Evolutionary conservation across 2,113 vertebrate species (phyloP).

Genomic region (Variabilichromis moorii): DNA sequence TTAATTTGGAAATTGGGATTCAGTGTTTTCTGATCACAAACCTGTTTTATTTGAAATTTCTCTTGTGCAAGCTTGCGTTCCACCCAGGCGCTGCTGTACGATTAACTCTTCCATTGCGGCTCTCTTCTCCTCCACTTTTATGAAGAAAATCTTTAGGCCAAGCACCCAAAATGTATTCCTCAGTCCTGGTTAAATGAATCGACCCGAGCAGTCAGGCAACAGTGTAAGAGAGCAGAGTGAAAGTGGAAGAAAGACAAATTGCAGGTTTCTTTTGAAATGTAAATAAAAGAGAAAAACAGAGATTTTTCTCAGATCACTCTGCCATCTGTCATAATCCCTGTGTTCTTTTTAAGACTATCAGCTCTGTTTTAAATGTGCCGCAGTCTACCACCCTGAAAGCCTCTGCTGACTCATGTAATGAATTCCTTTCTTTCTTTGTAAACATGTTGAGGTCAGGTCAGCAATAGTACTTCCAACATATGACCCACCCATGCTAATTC

Average conservation of each 20-base stretch:
- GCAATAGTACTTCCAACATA: not conserved
- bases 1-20: not conserved
- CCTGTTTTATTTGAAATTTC: not conserved
- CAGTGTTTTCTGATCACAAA: not conserved
- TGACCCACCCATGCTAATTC: not conserved
- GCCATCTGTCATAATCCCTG: not conserved
- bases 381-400: not conserved
- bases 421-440: not conserved
- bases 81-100: not conserved
- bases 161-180: rapidly evolving
- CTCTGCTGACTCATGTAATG: not conserved
- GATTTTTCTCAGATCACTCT: not conserved
- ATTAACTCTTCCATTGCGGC: not conserved
- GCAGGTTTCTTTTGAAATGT: not conserved
- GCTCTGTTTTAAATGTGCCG: not conserved
- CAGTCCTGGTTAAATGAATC: not conserved
- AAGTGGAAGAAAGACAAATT: not conserved
- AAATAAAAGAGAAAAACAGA: not conserved
- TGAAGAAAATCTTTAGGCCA: not conserved
- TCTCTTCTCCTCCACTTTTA: not conserved
- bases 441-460: not conserved
- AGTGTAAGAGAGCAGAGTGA: not conserved
- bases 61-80: not conserved
- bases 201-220: rapidly evolving
- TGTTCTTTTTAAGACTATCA: not conserved